Percentiles rank a stretch among this genome's conserved stretches.
These are phyloP conservation scores for Pycnonotus jocosus DNA, from an alignment of 2,113 vertebrate genomes.

Conservation along the genomic window DNA sequence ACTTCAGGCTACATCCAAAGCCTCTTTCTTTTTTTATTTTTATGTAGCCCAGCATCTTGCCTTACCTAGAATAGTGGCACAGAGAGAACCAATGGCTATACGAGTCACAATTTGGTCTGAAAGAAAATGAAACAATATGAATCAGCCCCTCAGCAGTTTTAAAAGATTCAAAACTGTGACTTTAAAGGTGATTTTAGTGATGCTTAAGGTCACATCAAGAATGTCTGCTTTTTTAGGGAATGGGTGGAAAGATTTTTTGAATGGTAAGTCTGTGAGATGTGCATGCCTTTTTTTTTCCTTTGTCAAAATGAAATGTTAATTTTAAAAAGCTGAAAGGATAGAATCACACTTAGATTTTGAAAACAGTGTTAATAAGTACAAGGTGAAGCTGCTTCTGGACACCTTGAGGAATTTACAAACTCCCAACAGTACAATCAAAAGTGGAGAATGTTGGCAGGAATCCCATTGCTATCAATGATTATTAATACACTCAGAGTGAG, in stretches of 20 bases:
- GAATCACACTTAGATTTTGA: not conserved
- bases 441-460: not conserved
- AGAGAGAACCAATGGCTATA: not conserved
- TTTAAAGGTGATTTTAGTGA: not conserved
- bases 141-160: not conserved
- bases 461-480: not conserved
- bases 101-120: not conserved
- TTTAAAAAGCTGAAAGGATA: not conserved
- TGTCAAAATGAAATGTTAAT: not conserved
- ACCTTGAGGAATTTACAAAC: not conserved
- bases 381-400: not conserved
- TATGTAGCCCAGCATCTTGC: not conserved
- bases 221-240: not conserved
- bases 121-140: not conserved
- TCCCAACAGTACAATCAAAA: not conserved
- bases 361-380: not conserved
- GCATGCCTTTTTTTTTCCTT: not conserved
- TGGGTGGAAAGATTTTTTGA: not conserved
- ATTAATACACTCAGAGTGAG: not conserved
- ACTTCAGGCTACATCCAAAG: not conserved
- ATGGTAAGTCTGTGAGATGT: not conserved
- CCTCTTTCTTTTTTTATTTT: not conserved
- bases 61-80: not conserved
- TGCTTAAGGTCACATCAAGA: not conserved
- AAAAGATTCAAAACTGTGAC: not conserved